phyloP scores from a whole-genome alignment of 2,797 vertebrate genomes.

The Anguilla obscura region DNA sequence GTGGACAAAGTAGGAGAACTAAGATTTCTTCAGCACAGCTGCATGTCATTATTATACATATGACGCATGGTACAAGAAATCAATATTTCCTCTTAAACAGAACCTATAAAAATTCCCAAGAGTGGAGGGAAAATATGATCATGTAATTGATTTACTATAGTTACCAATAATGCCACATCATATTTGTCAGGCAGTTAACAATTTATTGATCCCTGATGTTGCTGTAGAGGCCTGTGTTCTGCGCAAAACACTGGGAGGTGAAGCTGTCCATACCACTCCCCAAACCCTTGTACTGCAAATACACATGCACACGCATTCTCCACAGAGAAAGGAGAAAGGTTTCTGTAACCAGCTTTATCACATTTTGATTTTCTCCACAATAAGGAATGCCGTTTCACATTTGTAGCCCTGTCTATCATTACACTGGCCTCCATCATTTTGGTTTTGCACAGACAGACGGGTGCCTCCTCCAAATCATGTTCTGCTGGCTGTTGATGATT shows the following conservation, averaged over 20 bases:
- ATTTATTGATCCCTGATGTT: conserved; percentile 5
- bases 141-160: background rate
- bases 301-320: background rate
- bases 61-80: background rate
- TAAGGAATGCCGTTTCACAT: background rate
- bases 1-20: background rate
- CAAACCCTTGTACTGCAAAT: background rate
- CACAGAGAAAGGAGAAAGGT: background rate
- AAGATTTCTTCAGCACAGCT: background rate
- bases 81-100: conserved; percentile 15
- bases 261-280: background rate
- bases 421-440: background rate
- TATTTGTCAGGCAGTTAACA: background rate
- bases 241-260: background rate
- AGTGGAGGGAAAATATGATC: conserved; percentile 3
- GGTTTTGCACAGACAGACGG: background rate
- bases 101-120: background rate
- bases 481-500: background rate
- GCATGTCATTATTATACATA: background rate
- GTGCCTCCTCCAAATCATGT: background rate
- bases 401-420: background rate
- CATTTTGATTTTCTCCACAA: background rate
- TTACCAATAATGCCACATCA: background rate
- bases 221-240: background rate
- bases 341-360: background rate